Percentiles rank a stretch among this genome's conserved stretches.
phyloP scores from a whole-genome alignment of 2,888 invertebrate species.

The Drosophila quinaria region DNA sequence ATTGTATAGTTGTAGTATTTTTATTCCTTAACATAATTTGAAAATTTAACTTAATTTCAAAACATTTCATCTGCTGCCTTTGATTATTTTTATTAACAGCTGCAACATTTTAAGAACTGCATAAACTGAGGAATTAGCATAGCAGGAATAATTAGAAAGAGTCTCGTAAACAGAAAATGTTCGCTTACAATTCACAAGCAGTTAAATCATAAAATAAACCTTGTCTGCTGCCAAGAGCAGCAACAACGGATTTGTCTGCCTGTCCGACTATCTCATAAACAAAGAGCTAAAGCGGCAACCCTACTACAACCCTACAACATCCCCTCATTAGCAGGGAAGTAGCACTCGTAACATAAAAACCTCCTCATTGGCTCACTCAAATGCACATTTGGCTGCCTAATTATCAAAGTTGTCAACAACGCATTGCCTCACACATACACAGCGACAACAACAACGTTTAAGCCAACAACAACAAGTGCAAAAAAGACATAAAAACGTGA shows the following conservation, averaged over 20 bases:
- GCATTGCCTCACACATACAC: conserved; percentile 41
- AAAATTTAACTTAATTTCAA: no score
- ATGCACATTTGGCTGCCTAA: conserved; percentile 72
- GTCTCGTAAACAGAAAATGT: conserved; percentile 6
- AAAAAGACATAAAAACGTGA: conserved; percentile 64
- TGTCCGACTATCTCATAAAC: conserved; percentile 1
- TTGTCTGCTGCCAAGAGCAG: conserved; percentile 9
- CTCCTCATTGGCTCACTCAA: conserved; percentile 46
- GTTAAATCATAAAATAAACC: conserved; percentile 17
- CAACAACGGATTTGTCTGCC: background rate
- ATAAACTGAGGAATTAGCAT: conserved; percentile 3
- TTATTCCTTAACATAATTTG: no score
- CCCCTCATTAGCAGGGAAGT: conserved; percentile 22
- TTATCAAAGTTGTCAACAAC: conserved; percentile 68
- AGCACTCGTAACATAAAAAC: conserved; percentile 26
- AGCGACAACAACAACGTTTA: conserved; percentile 18
- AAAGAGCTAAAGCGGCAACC: background rate
- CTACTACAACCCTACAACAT: background rate
- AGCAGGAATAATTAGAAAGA: conserved; percentile 6
- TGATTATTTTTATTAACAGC: conserved; percentile 4
- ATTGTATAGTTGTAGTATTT: no score
- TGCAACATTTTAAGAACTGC: conserved; percentile 1
- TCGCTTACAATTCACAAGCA: conserved; percentile 8
- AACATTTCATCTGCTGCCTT: background rate
- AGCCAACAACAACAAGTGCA: conserved; percentile 20